Percentiles rank a stretch among this genome's conserved stretches.
Conservation (phyloP, 2,888 invertebrate genomes). For the Sussaba pulchella region DNA sequence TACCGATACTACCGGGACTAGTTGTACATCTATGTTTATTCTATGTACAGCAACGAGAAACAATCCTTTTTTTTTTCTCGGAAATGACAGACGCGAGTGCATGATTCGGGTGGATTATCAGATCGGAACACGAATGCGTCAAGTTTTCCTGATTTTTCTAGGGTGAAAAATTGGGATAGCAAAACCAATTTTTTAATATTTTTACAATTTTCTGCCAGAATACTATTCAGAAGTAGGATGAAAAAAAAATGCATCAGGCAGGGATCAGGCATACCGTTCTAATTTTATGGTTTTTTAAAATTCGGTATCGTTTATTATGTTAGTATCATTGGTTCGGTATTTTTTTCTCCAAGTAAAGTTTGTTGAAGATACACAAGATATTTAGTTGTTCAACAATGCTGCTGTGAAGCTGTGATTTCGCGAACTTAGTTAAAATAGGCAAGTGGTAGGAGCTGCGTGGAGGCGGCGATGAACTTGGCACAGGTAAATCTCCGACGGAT, state of each 20-base stretch:
- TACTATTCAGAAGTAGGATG: not conserved
- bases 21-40: slow-evolving; percentile 18
- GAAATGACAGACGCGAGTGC: not conserved
- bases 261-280: no score
- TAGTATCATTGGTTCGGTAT: no score
- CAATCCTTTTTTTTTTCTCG: not conserved
- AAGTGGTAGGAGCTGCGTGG: slow-evolving; percentile 58
- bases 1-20: slow-evolving; percentile 12
- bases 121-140: not conserved
- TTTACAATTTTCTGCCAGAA: not conserved
- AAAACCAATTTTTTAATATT: not conserved
- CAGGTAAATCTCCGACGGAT: slow-evolving; percentile 61
- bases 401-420: slow-evolving; percentile 6
- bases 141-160: not conserved
- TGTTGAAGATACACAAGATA: not conserved
- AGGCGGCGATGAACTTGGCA: slow-evolving; percentile 67
- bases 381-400: not conserved
- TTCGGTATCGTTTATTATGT: not conserved
- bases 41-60: slow-evolving; percentile 17
- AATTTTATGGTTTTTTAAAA: not conserved
- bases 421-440: slow-evolving; percentile 26
- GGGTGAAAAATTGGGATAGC: not conserved
- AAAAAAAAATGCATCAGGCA: not conserved
- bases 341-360: not conserved
- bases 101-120: slow-evolving; percentile 13